These are phyloP conservation scores for Thalassophryne amazonica DNA, from an alignment of 2,797 vertebrate genomes.

Conservation along the genomic window DNA sequence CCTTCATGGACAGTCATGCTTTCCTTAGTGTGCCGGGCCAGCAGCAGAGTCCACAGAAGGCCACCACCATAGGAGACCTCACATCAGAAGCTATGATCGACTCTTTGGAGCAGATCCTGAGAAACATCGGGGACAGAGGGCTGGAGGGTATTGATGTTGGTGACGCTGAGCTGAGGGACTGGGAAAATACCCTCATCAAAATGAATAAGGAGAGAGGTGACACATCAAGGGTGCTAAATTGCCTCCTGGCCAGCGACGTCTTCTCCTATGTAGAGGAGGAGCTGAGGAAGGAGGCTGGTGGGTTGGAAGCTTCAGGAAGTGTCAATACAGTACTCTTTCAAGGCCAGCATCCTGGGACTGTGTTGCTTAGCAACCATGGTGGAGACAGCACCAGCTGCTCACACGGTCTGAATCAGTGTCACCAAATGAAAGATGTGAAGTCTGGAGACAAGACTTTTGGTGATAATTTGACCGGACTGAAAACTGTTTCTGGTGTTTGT, in stretches of 20 bases:
- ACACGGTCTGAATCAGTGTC: neutral
- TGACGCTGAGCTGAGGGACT: slow-evolving; percentile 40
- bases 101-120: slow-evolving; percentile 53
- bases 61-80: slow-evolving; percentile 11
- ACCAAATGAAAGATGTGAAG: neutral
- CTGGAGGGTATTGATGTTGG: slow-evolving; percentile 27
- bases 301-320: neutral
- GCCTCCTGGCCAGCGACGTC: slow-evolving; percentile 35
- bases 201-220: slow-evolving; percentile 27
- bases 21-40: slow-evolving; percentile 49
- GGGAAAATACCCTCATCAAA: slow-evolving; percentile 57
- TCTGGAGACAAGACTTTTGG: slow-evolving; percentile 1
- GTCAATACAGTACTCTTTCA: neutral
- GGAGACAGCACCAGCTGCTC: neutral
- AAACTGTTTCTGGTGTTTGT: neutral
- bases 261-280: slow-evolving; percentile 51
- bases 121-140: neutral
- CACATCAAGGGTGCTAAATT: neutral
- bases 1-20: slow-evolving; percentile 54
- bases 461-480: neutral
- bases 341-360: neutral
- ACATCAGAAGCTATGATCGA: slow-evolving; percentile 33
- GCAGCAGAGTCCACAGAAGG: neutral
- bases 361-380: slow-evolving; percentile 9
- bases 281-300: slow-evolving; percentile 12